phyloP scores from a whole-genome alignment of 2,888 invertebrate genomes.

The Rhogogaster chlorosoma region DNA sequence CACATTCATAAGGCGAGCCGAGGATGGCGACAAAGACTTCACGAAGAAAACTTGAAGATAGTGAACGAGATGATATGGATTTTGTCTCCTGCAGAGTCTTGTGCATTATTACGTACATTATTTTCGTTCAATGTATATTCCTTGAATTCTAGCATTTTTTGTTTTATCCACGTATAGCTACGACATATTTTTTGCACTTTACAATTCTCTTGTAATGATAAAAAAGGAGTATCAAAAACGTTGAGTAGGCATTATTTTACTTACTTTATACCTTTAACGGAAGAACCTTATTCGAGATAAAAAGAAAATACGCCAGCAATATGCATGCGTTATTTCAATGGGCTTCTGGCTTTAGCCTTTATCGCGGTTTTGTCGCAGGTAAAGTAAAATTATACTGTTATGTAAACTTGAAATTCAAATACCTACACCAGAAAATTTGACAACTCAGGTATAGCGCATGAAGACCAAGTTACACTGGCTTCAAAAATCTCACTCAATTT shows the following conservation, averaged over 20 bases:
- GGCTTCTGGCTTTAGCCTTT: too few relatives aligned
- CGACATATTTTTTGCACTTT: too few relatives aligned
- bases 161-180: too few relatives aligned
- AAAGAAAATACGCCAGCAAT: neutral
- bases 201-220: too few relatives aligned
- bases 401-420: neutral
- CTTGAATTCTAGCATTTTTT: neutral
- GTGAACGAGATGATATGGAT: neutral
- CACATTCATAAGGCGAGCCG: neutral
- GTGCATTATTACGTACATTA: neutral
- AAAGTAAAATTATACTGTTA: neutral
- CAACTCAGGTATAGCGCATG: neutral
- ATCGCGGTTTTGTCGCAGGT: too few relatives aligned
- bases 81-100: neutral
- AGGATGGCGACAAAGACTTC: neutral
- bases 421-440: neutral
- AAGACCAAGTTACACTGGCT: neutral
- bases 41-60: neutral
- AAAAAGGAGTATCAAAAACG: too few relatives aligned
- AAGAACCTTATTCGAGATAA: too few relatives aligned
- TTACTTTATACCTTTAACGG: too few relatives aligned
- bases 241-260: too few relatives aligned
- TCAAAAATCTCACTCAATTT: neutral
- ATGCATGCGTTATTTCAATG: neutral
- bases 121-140: neutral